Base-by-base conservation (phyloP, 2,797 vertebrate species). In the Petrocephalus sullivani region DNA sequence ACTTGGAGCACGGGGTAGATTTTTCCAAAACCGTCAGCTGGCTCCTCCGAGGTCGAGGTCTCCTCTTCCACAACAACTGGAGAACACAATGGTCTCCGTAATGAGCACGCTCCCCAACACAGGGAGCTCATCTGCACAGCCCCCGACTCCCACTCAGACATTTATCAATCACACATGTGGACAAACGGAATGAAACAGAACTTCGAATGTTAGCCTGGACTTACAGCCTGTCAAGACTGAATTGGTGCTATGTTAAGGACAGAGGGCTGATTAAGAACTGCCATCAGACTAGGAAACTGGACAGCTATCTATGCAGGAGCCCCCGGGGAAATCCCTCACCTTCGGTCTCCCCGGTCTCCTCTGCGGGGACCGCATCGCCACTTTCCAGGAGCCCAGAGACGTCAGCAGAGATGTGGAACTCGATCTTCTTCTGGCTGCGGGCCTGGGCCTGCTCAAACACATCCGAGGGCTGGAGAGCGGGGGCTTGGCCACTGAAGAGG, bases 361-460 rank as follows among this genome's bases (percentile, higher is more conserved):
- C 61, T 75, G 61, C 89, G 21, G 87, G 91, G 14, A 88, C 90
- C 5, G 86, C 81, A 64, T 84, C 90, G 1, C 94, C 93, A 87
- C 92, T 95, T 88, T 97, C 96, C 92, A 94, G 92, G 88, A 92
- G 90, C 87, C 92, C 89, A 0, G 95, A 93, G 61, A 95, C 95
- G 41, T 98, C 97, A 58, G 96, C 92, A 19, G 96, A 96, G 93
- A 99, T 98, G 93, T 98, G 97, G 93, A 99, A 98, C 92, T 99
- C 97, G 1, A 99, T 98, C 95, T 97, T 99, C 93, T 94, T 98
- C 64, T 93, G 96, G 9, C 96, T 96, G 33, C 96, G 81, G 0
- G 95, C 91, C 88, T 96, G 96, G 0, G 95, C 96, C 92, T 98
- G 97, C 89, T 99, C 98, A 89, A 99, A 99, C 56, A 99, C 97